These are phyloP conservation scores for Stichodactyla mertensii DNA, from an alignment of 64 coral and sea anemone species.

Conservation along the genomic window DNA sequence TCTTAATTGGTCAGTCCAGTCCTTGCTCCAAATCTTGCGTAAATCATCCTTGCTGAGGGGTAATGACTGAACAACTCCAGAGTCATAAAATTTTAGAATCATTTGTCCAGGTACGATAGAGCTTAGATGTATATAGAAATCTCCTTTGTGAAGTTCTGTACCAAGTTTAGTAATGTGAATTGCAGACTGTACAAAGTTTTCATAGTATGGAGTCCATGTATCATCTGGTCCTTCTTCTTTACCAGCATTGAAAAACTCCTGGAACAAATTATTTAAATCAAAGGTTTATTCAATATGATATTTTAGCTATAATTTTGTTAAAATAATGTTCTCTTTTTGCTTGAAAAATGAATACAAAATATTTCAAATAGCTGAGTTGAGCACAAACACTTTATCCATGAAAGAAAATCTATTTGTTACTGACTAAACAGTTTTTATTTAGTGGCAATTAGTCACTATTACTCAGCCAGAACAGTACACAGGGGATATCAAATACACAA, in stretches of 20 bases:
- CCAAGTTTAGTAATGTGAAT: slow-evolving; percentile 73
- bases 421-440: too few species aligned
- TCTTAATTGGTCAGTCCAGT: slow-evolving; percentile 82
- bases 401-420: too few species aligned
- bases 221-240: slow-evolving; percentile 82
- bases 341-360: too few species aligned
- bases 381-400: too few species aligned
- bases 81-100: slow-evolving; percentile 84
- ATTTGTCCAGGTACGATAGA: slow-evolving; percentile 77
- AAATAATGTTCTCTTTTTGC: too few species aligned
- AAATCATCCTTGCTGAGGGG: slow-evolving; percentile 72
- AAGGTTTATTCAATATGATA: too few species aligned
- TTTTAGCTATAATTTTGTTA: too few species aligned
- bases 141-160: slow-evolving; percentile 78
- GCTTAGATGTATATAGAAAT: slow-evolving; percentile 90
- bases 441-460: too few species aligned
- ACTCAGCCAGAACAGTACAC: too few species aligned
- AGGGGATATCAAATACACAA: too few species aligned
- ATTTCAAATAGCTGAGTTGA: too few species aligned
- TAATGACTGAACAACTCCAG: slow-evolving; percentile 67
- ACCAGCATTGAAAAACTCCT: slow-evolving; percentile 70
- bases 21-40: slow-evolving; percentile 57
- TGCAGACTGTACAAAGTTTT: slow-evolving; percentile 86
- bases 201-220: slow-evolving; percentile 88
- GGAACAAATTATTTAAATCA: background rate